Evolutionary conservation across 2,113 vertebrate species (phyloP).

Genomic region (Dendropsophus ebraccatus): DNA sequence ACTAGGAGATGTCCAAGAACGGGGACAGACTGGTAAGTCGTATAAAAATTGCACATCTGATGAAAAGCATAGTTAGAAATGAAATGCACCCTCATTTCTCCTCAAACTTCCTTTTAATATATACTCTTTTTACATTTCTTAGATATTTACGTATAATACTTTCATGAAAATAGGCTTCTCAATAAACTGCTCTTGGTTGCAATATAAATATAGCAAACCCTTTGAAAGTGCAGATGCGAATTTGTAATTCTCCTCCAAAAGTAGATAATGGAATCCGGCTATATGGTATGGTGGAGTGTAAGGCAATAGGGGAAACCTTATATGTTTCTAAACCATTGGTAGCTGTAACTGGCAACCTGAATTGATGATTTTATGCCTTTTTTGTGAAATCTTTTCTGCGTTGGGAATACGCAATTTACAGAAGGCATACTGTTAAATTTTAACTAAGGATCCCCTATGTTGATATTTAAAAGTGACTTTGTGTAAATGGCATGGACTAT

Average conservation of each 20-base stretch:
- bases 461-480: conserved; percentile 11
- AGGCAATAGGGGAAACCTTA: conserved; percentile 47
- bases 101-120: conserved; percentile 39
- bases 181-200: conserved; percentile 52
- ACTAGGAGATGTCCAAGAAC: conserved; percentile 59
- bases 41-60: conserved; percentile 28
- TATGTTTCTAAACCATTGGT: neutral
- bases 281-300: conserved; percentile 44
- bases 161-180: conserved; percentile 57
- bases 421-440: neutral
- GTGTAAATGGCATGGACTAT: conserved; percentile 9
- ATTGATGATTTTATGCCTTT: neutral
- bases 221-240: conserved; percentile 56
- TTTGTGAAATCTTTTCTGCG: neutral
- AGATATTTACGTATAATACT: conserved; percentile 55
- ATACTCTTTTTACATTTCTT: conserved; percentile 31
- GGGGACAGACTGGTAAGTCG: conserved; percentile 59
- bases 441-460: neutral
- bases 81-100: conserved; percentile 18
- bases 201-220: conserved; percentile 55
- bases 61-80: conserved; percentile 43
- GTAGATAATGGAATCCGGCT: conserved; percentile 30
- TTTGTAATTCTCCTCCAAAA: conserved; percentile 38
- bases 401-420: neutral
- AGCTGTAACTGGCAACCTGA: conserved; percentile 2